Percentiles rank a stretch among this genome's conserved stretches.
phyloP scores from a whole-genome alignment of 2,113 vertebrate species.

The Centropristis striata region DNA sequence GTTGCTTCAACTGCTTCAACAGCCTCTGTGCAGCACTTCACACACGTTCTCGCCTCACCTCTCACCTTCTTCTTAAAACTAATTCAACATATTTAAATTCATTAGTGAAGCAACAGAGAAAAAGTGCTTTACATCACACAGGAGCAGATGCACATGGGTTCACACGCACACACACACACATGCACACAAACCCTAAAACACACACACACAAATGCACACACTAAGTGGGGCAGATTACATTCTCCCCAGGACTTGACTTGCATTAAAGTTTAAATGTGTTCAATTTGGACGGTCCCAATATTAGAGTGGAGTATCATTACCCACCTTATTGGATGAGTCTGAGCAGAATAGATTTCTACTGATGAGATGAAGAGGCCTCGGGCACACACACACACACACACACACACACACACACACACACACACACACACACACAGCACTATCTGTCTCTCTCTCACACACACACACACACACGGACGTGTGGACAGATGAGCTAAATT shows the following conservation, averaged over 20 bases:
- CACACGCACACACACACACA: slow-evolving; percentile 23
- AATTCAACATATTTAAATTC: slow-evolving; percentile 66
- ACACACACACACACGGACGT: neutral
- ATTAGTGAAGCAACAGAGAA: slow-evolving; percentile 52
- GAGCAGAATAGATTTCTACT: slow-evolving; percentile 78
- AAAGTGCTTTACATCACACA: slow-evolving; percentile 40
- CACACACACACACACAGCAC: slow-evolving; percentile 17
- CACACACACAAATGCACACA: slow-evolving; percentile 35
- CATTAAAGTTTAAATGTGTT: slow-evolving; percentile 84
- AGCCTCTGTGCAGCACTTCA: slow-evolving; percentile 35
- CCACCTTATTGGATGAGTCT: slow-evolving; percentile 80
- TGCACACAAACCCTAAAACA: neutral
- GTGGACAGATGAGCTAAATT: slow-evolving; percentile 27
- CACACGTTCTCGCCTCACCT: slow-evolving; percentile 39
- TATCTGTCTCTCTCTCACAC: slow-evolving; percentile 22
- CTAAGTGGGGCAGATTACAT: slow-evolving; percentile 71
- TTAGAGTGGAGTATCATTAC: slow-evolving; percentile 81
- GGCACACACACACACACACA: slow-evolving; percentile 47
- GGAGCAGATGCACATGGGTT: slow-evolving; percentile 19
- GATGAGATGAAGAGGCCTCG: slow-evolving; percentile 81
- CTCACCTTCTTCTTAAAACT: slow-evolving; percentile 50
- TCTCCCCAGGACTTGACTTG: slow-evolving; percentile 81
- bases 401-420: slow-evolving; percentile 28
- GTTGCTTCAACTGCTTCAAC: slow-evolving; percentile 50
- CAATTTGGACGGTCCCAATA: slow-evolving; percentile 78